A percentile compares a stretch with the other conserved stretches of the same genome.
phyloP scores from a whole-genome alignment of 2,888 invertebrate species.

The Minunthozetes semirufus region DNA sequence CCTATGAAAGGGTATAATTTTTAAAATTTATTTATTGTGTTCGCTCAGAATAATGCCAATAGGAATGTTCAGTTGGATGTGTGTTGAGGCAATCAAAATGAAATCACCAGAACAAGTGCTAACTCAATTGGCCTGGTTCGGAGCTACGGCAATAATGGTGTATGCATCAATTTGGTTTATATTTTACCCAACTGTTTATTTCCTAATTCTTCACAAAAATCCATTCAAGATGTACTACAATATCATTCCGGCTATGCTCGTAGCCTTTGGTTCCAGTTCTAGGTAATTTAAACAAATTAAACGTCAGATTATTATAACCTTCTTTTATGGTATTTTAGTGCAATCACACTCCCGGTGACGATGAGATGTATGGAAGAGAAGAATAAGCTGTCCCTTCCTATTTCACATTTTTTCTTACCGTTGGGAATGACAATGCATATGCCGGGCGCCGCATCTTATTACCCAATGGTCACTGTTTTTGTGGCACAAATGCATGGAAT shows the following conservation, averaged over 20 bases:
- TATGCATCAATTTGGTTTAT: not conserved
- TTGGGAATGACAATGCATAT: slow-evolving; percentile 36
- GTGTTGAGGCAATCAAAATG: slow-evolving; percentile 29
- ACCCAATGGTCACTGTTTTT: slow-evolving; percentile 30
- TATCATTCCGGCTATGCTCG: slow-evolving; percentile 22
- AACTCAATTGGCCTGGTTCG: slow-evolving; percentile 18
- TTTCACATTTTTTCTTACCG: slow-evolving; percentile 28
- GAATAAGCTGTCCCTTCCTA: not conserved
- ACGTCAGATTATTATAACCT: too few species aligned
- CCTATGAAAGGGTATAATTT: not conserved
- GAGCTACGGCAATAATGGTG: not conserved
- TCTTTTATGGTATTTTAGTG: too few species aligned
- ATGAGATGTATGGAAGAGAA: slow-evolving; percentile 35
- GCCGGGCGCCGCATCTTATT: slow-evolving; percentile 30
- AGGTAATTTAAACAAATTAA: not conserved
- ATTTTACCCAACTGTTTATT: slow-evolving; percentile 14
- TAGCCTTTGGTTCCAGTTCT: slow-evolving; percentile 30
- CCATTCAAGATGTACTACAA: slow-evolving; percentile 5
- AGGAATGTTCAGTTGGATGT: slow-evolving; percentile 37
- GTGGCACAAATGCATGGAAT: slow-evolving; percentile 32
- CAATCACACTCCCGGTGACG: slow-evolving; percentile 34
- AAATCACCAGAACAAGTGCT: slow-evolving; percentile 1
- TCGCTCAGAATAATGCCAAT: slow-evolving; percentile 23
- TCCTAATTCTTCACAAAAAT: slow-evolving; percentile 9
- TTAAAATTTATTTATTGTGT: not conserved